A percentile compares a stretch with the other conserved stretches of the same genome.
phyloP scores from a whole-genome alignment of 2,797 vertebrate species.

The Semotilus atromaculatus region DNA sequence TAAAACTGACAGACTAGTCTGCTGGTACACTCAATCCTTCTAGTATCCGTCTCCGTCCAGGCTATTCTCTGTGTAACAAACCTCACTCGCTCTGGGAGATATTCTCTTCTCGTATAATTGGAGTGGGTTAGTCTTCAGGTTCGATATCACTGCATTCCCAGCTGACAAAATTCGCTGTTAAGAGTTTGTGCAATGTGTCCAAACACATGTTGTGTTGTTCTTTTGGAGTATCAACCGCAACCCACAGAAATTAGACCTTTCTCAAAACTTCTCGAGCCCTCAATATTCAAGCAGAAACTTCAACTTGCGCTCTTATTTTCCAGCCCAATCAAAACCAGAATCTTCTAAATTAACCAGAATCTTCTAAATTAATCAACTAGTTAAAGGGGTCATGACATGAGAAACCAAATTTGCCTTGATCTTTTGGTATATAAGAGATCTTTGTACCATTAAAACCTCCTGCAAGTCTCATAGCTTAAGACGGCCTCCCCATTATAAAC shows the following conservation, averaged over 20 bases:
- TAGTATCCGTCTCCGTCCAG: not conserved
- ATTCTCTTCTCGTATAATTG: conserved; percentile 1
- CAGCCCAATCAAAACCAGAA: not conserved
- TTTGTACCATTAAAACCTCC: too few species aligned
- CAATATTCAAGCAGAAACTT: not conserved
- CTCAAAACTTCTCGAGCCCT: not conserved
- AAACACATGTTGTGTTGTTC: not conserved
- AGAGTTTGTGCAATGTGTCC: not conserved
- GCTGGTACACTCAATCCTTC: conserved; percentile 20
- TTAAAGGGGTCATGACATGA: too few species aligned
- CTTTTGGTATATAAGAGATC: too few species aligned
- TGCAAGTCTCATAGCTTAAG: too few species aligned
- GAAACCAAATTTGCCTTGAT: too few species aligned
- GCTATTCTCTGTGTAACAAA: not conserved
- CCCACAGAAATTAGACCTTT: not conserved
- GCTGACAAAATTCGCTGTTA: not conserved
- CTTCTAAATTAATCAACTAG: not conserved
- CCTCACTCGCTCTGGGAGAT: not conserved
- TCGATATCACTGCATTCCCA: not conserved
- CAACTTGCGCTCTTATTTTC: not conserved
- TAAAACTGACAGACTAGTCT: conserved; percentile 26
- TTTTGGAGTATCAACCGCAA: not conserved
- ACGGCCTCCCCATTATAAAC: too few species aligned
- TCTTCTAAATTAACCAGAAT: not conserved
- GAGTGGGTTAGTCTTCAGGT: not conserved